phyloP scores from a whole-genome alignment of 2,113 vertebrate genomes.

The Macaca nemestrina region DNA sequence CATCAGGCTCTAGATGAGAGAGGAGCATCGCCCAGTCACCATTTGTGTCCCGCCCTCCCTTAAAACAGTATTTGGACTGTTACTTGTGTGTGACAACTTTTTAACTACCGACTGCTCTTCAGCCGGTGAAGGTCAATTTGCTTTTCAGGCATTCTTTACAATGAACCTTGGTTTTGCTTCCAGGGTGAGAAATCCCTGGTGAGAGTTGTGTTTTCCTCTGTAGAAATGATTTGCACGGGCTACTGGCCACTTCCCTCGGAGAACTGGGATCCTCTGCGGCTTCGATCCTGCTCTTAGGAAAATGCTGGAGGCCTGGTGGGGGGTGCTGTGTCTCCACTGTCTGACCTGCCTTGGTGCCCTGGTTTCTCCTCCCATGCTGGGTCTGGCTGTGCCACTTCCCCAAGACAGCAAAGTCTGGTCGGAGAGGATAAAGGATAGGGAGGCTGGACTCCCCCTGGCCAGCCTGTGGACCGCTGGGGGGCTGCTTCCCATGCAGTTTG shows the following conservation, averaged over 20 bases:
- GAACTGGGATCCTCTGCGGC: neutral
- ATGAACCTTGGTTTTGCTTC: neutral
- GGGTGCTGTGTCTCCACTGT: neutral
- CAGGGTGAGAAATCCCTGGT: neutral
- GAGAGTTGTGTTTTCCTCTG: neutral
- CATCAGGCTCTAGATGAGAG: neutral
- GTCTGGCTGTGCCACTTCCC: neutral
- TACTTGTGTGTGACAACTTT: neutral
- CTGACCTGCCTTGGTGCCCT: accelerated
- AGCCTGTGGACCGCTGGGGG: neutral
- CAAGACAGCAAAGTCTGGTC: neutral
- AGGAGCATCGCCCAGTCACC: too few species aligned
- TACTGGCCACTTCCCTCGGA: neutral
- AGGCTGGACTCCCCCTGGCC: neutral
- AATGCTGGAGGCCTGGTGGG: neutral
- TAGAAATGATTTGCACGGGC: neutral
- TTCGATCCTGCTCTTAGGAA: neutral
- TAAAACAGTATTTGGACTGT: neutral
- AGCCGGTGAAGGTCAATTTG: neutral
- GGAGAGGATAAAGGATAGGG: neutral
- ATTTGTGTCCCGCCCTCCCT: accelerated
- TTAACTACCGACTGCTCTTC: neutral
- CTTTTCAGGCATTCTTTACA: neutral
- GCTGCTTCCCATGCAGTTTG: neutral
- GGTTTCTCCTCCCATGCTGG: neutral